Percentiles rank a stretch among this genome's conserved stretches.
Conservation (phyloP, 2,888 invertebrate genomes). For the Leptinotarsa tumamoca region DNA sequence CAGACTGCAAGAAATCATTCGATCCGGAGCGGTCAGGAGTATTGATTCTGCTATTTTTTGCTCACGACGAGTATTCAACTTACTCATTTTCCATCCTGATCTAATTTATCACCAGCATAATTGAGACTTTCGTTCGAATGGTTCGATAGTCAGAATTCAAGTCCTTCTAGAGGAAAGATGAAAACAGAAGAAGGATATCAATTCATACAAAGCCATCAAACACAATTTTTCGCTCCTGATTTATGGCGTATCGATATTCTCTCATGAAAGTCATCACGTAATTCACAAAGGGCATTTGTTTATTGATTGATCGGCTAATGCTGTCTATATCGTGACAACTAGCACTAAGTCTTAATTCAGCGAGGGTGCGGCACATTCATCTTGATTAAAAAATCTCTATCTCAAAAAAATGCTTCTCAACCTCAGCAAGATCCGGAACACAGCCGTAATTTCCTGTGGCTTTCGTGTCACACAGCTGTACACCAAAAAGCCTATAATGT, state of each 20-base stretch:
- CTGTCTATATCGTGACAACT: slow-evolving; percentile 62
- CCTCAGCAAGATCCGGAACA: slow-evolving; percentile 60
- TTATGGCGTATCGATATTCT: background rate
- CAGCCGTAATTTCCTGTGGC: slow-evolving; percentile 62
- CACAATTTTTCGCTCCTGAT: background rate
- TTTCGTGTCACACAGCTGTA: slow-evolving; percentile 64
- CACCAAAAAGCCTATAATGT: slow-evolving; percentile 55
- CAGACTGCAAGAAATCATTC: too few relatives aligned
- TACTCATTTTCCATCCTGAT: too few relatives aligned
- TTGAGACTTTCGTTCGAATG: too few relatives aligned
- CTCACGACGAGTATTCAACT: too few relatives aligned
- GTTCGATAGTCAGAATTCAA: too few relatives aligned
- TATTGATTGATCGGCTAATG: slow-evolving; percentile 58
- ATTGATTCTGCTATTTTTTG: too few relatives aligned
- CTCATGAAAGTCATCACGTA: slow-evolving; percentile 8
- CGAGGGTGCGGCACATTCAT: slow-evolving; percentile 65
- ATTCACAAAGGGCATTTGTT: slow-evolving; percentile 44
- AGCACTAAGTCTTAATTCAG: slow-evolving; percentile 62
- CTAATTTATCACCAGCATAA: too few relatives aligned
- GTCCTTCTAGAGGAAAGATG: too few relatives aligned
- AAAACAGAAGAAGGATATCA: too few relatives aligned
- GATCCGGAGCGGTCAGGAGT: too few relatives aligned
- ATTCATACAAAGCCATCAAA: too few relatives aligned
- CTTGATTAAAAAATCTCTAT: slow-evolving; percentile 65
- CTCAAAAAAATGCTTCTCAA: slow-evolving; percentile 63